A percentile compares a stretch with the other conserved stretches of the same genome.
Conservation (phyloP, 1,140 invertebrate genomes). For the Sarcophaga bullata region DNA sequence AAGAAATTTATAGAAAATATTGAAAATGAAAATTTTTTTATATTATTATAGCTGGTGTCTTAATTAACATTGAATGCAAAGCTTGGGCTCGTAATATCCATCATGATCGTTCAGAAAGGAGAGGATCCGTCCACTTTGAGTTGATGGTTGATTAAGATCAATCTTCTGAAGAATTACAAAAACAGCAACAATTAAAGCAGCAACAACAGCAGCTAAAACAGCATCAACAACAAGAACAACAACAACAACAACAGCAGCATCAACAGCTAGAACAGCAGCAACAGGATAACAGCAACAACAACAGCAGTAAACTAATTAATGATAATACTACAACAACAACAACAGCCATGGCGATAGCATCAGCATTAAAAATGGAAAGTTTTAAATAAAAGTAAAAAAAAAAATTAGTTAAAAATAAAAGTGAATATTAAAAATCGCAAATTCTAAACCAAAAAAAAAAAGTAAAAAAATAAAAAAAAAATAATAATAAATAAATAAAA, state of each 20-base stretch:
- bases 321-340: constrained; percentile 35
- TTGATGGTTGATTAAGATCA: constrained; percentile 87
- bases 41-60: constrained; percentile 76
- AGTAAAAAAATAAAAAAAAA: constrained; percentile 30
- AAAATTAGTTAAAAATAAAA: constrained; percentile 38
- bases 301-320: constrained; percentile 36
- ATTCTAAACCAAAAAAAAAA: constrained; percentile 42
- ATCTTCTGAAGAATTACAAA: not conserved
- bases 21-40: not conserved
- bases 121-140: constrained; percentile 95
- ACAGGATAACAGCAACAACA: constrained; percentile 36
- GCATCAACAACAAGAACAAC: constrained; percentile 34
- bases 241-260: constrained; percentile 28
- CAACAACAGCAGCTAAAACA: constrained; percentile 41
- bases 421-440: not conserved
- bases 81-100: constrained; percentile 94
- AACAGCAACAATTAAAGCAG: constrained; percentile 23
- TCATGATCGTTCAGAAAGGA: constrained; percentile 86
- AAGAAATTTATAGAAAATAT: not conserved
- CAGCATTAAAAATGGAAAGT: constrained; percentile 38
- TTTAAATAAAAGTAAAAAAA: constrained; percentile 43
- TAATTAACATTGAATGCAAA: constrained; percentile 96
- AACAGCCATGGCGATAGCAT: constrained; percentile 15
- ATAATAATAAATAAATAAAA: constrained; percentile 47
- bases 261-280: constrained; percentile 26